Percentiles rank a stretch among this genome's conserved stretches.
These are phyloP conservation scores for Coracopsis vasa DNA, from an alignment of 2,113 vertebrate species.

Conservation along the genomic window DNA sequence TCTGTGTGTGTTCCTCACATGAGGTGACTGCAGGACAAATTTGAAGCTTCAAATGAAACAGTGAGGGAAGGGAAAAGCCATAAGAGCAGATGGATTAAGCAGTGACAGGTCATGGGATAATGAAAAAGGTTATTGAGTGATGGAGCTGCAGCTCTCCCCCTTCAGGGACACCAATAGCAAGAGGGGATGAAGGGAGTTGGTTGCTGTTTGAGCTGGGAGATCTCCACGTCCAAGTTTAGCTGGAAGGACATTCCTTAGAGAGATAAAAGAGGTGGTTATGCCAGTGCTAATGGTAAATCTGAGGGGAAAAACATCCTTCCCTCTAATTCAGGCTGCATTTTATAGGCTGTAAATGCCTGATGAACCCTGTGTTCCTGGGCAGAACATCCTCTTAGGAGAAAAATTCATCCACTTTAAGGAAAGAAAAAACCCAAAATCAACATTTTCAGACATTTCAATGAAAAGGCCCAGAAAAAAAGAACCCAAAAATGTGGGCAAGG, in stretches of 20 bases:
- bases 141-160: not conserved
- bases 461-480: not conserved
- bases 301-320: rapidly evolving
- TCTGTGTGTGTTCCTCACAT: not conserved
- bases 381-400: not conserved
- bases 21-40: not conserved
- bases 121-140: not conserved
- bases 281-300: not conserved
- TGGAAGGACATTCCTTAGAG: not conserved
- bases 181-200: not conserved
- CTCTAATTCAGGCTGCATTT: not conserved
- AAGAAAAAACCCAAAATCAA: rapidly evolving
- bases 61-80: rapidly evolving
- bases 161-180: not conserved
- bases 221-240: not conserved
- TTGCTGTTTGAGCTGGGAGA: not conserved
- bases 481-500: not conserved
- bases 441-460: not conserved
- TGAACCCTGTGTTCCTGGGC: not conserved
- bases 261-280: not conserved
- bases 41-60: not conserved
- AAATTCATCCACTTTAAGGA: not conserved
- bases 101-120: not conserved
- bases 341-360: rapidly evolving
- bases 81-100: not conserved